phyloP scores from a whole-genome alignment of 64 coral and sea anemone species.

The Porites lutea region DNA sequence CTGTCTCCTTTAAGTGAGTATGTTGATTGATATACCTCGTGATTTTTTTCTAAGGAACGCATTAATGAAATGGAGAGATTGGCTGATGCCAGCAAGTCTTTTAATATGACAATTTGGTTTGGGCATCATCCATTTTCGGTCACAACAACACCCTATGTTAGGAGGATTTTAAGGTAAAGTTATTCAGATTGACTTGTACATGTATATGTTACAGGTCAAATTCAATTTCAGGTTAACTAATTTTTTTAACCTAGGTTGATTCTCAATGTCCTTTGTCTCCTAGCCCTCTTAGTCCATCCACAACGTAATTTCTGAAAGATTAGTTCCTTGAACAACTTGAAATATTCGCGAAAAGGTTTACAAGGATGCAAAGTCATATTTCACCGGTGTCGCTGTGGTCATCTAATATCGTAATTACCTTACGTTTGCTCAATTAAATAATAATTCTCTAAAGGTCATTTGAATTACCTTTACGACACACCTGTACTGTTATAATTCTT shows the following conservation, averaged over 20 bases:
- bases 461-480: background rate
- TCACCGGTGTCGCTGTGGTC: too few relatives aligned
- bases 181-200: background rate
- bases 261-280: too few relatives aligned
- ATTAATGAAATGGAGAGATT: constrained; percentile 80
- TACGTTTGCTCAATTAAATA: too few relatives aligned
- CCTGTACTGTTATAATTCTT: background rate
- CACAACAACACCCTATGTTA: constrained; percentile 72
- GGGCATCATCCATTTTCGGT: constrained; percentile 96
- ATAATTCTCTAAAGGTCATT: too few relatives aligned
- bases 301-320: too few relatives aligned
- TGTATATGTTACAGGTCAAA: background rate
- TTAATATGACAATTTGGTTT: constrained; percentile 98
- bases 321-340: too few relatives aligned
- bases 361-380: too few relatives aligned
- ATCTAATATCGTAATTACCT: too few relatives aligned
- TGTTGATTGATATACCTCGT: background rate
- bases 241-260: too few relatives aligned
- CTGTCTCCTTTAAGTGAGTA: background rate
- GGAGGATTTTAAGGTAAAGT: constrained; percentile 68
- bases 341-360: too few relatives aligned
- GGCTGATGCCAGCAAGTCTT: constrained; percentile 81
- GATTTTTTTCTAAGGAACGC: constrained; percentile 61
- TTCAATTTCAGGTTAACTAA: too few relatives aligned
- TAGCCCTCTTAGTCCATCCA: too few relatives aligned